A percentile compares a stretch with the other conserved stretches of the same genome.
Conservation (phyloP, 2,888 invertebrate species). For the Ariolimax columbianus region DNA sequence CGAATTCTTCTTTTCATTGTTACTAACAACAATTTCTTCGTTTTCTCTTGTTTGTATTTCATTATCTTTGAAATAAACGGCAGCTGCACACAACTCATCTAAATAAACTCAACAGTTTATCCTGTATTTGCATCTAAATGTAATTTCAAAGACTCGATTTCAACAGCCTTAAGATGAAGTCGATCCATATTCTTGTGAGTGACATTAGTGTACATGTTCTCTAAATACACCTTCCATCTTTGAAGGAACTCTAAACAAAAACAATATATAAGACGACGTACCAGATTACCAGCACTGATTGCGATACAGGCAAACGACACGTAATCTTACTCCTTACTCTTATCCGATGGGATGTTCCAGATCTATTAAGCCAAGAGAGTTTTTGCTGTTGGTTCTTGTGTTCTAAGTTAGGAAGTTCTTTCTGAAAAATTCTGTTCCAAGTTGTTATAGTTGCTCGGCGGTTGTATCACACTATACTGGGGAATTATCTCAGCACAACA, state of each 20-base stretch:
- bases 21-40: too few relatives aligned
- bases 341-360: not conserved
- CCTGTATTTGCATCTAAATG: slow-evolving; percentile 13
- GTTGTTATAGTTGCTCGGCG: not conserved
- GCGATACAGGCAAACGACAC: not conserved
- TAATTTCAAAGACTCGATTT: slow-evolving; percentile 14
- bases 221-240: not conserved
- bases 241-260: not conserved
- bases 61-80: slow-evolving; percentile 1
- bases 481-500: not conserved
- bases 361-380: not conserved
- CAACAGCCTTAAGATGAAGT: not conserved
- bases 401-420: not conserved
- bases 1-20: too few relatives aligned
- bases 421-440: not conserved
- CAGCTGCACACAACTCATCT: not conserved
- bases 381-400: not conserved
- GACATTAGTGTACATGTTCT: not conserved
- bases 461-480: not conserved
- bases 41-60: slow-evolving; percentile 12
- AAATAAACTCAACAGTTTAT: not conserved
- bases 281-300: not conserved
- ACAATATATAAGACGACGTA: not conserved
- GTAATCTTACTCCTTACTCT: not conserved
- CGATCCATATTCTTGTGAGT: not conserved